phyloP scores from a whole-genome alignment of 2,113 vertebrate species.

The Accipiter cooperii region DNA sequence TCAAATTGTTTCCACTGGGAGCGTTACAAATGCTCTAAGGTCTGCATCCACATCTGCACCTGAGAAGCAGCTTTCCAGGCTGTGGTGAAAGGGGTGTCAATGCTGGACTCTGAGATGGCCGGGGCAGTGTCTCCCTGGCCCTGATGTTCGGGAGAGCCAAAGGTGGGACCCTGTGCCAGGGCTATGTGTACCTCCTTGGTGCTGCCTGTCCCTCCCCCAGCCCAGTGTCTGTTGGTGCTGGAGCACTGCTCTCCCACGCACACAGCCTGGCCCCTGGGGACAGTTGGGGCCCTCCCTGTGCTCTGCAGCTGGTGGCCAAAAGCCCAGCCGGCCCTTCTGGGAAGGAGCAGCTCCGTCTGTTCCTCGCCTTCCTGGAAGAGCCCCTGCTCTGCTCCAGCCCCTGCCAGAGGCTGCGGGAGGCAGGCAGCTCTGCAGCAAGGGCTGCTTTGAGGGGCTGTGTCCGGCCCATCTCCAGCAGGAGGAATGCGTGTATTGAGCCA shows the following conservation, averaged over 20 bases:
- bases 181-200: rapidly evolving
- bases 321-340: neutral
- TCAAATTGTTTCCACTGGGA: neutral
- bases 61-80: neutral
- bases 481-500: neutral
- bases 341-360: neutral
- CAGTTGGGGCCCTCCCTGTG: neutral
- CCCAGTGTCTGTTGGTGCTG: rapidly evolving
- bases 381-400: neutral
- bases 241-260: neutral
- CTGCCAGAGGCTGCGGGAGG: neutral
- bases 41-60: neutral
- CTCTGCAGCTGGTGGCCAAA: neutral
- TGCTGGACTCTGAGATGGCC: rapidly evolving
- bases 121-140: rapidly evolving
- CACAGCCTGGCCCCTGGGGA: neutral
- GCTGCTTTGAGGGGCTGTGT: neutral
- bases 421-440: neutral
- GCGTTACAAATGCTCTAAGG: rapidly evolving
- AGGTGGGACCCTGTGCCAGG: neutral
- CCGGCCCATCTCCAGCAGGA: rapidly evolving
- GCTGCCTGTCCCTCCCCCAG: neutral
- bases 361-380: neutral
- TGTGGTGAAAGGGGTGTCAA: rapidly evolving
- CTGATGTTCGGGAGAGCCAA: rapidly evolving